Conservation (phyloP, 53 echinoderm and acorn worm species). For the Glandiceps talaboti region DNA sequence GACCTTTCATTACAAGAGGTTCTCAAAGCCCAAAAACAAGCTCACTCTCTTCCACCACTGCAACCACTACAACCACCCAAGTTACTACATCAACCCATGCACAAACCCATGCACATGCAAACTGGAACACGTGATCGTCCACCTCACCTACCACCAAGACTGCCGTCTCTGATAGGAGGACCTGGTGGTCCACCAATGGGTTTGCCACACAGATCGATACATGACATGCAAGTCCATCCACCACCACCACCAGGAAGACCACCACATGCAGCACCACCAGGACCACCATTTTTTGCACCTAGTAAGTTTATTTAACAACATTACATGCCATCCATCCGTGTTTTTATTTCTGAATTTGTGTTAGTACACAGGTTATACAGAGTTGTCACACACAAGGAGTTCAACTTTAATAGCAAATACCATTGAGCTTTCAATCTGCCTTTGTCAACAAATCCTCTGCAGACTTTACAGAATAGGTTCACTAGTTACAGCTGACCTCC, state of each 20-base stretch:
- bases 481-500: too few relatives aligned
- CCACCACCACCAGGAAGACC: constrained; percentile 14
- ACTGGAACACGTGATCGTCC: background rate
- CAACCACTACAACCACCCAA: constrained; percentile 34
- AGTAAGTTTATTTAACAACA: background rate
- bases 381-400: too few relatives aligned
- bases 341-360: too few relatives aligned
- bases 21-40: constrained; percentile 14
- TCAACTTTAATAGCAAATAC: too few relatives aligned
- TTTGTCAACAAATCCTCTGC: too few relatives aligned
- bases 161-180: background rate
- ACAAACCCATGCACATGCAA: too few relatives aligned
- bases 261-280: constrained; percentile 12
- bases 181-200: background rate
- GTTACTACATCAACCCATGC: background rate
- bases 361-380: too few relatives aligned
- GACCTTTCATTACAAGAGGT: background rate
- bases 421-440: too few relatives aligned
- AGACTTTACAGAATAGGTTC: too few relatives aligned
- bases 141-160: constrained; percentile 4
- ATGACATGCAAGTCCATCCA: constrained; percentile 9
- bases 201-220: background rate
- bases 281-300: background rate
- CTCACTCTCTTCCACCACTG: constrained; percentile 19
- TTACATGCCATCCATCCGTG: too few relatives aligned